A percentile compares a stretch with the other conserved stretches of the same genome.
These are phyloP conservation scores for Clamator glandarius DNA, from an alignment of 2,797 vertebrate genomes.

Conservation along the genomic window DNA sequence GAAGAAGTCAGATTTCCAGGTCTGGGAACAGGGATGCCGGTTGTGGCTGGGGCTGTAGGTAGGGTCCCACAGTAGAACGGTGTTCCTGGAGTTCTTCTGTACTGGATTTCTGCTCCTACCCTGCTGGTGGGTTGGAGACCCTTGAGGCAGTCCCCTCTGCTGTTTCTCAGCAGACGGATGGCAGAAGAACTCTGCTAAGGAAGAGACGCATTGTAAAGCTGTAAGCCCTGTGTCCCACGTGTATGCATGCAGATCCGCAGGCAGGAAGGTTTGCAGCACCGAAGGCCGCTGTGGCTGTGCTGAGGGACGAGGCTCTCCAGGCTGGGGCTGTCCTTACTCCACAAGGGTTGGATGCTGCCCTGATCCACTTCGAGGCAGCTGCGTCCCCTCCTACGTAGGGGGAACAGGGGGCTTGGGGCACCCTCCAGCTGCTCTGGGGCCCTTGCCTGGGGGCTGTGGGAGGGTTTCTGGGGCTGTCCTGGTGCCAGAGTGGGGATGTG, in stretches of 20 bases:
- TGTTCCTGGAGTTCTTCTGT: not conserved
- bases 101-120: not conserved
- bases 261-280: not conserved
- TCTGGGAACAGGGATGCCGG: not conserved
- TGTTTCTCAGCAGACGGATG: rapidly evolving
- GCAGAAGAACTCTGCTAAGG: not conserved
- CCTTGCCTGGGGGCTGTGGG: not conserved
- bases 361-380: not conserved
- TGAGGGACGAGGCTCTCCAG: not conserved
- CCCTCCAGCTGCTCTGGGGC: not conserved
- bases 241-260: rapidly evolving
- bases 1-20: constrained; percentile 96
- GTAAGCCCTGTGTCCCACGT: not conserved
- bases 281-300: not conserved
- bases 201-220: not conserved
- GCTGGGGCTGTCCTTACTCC: not conserved
- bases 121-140: not conserved
- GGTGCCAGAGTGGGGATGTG: not conserved
- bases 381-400: rapidly evolving
- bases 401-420: not conserved
- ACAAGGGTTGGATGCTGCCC: not conserved
- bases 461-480: not conserved
- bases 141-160: not conserved
- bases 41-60: not conserved
- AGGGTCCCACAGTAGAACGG: not conserved